phyloP scores from a whole-genome alignment of 2,113 vertebrate species.

The Girardinichthys multiradiatus region DNA sequence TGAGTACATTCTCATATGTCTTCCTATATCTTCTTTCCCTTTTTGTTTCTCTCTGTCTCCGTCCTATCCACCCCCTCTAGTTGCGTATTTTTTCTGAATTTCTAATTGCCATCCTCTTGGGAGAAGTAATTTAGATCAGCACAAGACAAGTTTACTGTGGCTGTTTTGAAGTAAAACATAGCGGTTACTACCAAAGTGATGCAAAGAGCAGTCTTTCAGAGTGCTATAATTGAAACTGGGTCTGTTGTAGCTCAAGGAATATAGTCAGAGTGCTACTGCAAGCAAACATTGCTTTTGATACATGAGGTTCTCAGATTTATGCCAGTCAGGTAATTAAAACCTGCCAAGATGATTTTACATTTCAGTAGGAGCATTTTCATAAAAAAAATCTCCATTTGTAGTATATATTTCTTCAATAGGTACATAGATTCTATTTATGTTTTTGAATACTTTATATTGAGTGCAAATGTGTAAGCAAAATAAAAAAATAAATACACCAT shows the following conservation, averaged over 20 bases:
- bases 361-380: too few species aligned
- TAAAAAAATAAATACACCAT: too few species aligned
- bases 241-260: slow-evolving; percentile 34
- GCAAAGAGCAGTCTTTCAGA: slow-evolving; percentile 33
- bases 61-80: not conserved
- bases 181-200: slow-evolving; percentile 41
- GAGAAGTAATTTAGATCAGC: slow-evolving; percentile 59
- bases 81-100: slow-evolving; percentile 15
- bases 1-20: not conserved
- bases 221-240: slow-evolving; percentile 25
- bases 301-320: not conserved
- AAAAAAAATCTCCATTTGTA: too few species aligned
- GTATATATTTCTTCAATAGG: too few species aligned
- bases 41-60: not conserved
- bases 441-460: too few species aligned
- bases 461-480: too few species aligned
- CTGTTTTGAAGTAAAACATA: slow-evolving; percentile 54
- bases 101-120: slow-evolving; percentile 59
- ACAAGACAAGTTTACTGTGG: slow-evolving; percentile 44
- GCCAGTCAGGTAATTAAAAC: slow-evolving; percentile 1
- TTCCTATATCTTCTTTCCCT: not conserved
- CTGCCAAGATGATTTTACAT: not conserved
- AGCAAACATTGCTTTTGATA: slow-evolving; percentile 23
- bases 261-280: slow-evolving; percentile 17
- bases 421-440: too few species aligned